phyloP scores from a whole-genome alignment of 1,140 invertebrate genomes.

The Cylas formicarius region DNA sequence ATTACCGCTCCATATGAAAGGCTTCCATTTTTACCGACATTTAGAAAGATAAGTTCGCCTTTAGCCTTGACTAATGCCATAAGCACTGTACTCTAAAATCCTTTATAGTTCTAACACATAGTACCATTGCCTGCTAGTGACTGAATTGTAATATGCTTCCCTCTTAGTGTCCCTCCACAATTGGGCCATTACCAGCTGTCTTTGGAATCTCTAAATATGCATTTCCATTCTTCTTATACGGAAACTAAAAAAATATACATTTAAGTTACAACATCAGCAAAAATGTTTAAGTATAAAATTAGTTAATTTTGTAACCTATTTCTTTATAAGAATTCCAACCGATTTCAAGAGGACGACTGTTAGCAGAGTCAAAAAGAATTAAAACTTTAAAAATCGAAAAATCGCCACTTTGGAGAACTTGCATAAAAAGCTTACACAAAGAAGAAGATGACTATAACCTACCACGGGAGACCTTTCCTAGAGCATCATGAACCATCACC shows the following conservation, averaged over 20 bases:
- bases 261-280: slow-evolving; percentile 7
- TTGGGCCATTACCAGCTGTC: too few species aligned
- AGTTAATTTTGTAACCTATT: background rate
- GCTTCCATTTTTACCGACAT: too few species aligned
- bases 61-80: too few species aligned
- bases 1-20: too few species aligned
- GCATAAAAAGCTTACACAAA: slow-evolving; percentile 3
- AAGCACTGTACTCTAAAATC: too few species aligned
- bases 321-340: background rate
- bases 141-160: background rate
- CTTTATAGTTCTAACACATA: too few species aligned
- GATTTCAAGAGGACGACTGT: too few species aligned
- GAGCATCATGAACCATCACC: background rate
- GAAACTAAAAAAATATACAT: too few species aligned
- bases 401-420: background rate
- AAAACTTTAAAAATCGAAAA: slow-evolving; percentile 2
- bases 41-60: too few species aligned
- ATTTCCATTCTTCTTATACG: too few species aligned
- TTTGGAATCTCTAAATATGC: too few species aligned
- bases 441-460: slow-evolving; percentile 1
- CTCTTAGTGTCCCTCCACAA: background rate
- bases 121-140: background rate
- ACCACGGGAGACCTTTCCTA: slow-evolving; percentile 3
- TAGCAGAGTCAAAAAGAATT: slow-evolving; percentile 3
- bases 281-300: slow-evolving; percentile 1